These are phyloP conservation scores for Xestia ashworthii DNA, from an alignment of 2,888 invertebrate genomes.

Conservation along the genomic window DNA sequence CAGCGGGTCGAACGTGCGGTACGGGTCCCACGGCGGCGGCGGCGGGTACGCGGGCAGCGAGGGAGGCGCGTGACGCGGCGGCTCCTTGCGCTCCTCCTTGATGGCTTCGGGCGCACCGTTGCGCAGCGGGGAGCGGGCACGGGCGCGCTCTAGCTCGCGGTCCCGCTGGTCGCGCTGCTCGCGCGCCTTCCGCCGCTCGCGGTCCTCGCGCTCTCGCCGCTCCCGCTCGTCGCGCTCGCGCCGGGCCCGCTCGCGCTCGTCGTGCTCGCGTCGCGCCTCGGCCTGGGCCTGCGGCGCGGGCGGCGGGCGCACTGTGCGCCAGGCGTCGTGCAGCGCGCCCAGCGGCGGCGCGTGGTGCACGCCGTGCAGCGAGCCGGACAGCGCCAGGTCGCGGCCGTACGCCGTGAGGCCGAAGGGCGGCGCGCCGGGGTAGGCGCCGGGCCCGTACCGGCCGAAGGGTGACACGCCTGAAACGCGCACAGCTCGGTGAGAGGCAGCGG, in stretches of 20 bases:
- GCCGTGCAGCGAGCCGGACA: constrained; percentile 84
- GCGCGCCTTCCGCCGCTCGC: constrained; percentile 90
- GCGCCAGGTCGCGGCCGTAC: constrained; percentile 92
- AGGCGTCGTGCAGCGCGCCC: constrained; percentile 85
- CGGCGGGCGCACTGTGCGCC: constrained; percentile 78
- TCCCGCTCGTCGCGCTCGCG: constrained; percentile 92
- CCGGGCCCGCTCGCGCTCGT: constrained; percentile 89
- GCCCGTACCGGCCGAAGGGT: constrained; percentile 95
- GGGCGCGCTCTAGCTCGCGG: constrained; percentile 91
- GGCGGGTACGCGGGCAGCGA: constrained; percentile 91
- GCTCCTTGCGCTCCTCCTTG: constrained; percentile 89
- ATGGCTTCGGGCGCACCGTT: constrained; percentile 91
- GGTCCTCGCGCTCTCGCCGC: constrained; percentile 81
- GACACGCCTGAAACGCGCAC: constrained; percentile 92
- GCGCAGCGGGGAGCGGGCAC: constrained; percentile 94
- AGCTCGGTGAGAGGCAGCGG: constrained; percentile 77
- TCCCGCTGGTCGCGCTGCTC: constrained; percentile 88
- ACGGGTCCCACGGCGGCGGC: constrained; percentile 92
- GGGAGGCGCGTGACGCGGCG: constrained; percentile 85
- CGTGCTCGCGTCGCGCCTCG: constrained; percentile 85
- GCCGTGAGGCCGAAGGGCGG: constrained; percentile 93
- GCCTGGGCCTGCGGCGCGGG: constrained; percentile 74
- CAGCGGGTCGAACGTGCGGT: constrained; percentile 93
- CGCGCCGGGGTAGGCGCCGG: constrained; percentile 92
- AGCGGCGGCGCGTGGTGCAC: constrained; percentile 85